These are phyloP conservation scores for Lymantria monacha DNA, from an alignment of 2,888 invertebrate species.

Conservation along the genomic window DNA sequence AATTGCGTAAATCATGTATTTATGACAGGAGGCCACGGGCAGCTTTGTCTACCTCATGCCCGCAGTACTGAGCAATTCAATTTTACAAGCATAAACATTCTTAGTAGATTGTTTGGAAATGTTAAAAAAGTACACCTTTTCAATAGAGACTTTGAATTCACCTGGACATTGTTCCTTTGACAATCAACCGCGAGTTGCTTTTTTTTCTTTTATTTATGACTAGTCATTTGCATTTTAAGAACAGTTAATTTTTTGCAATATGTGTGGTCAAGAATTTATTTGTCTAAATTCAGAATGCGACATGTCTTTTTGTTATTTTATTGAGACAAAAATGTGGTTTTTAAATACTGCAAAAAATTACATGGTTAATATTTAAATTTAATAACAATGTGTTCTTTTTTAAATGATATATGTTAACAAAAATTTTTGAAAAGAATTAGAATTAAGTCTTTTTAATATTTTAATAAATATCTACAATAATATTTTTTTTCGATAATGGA, in stretches of 20 bases:
- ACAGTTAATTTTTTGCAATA: neutral
- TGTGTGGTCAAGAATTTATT: neutral
- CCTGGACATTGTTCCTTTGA: slow-evolving; percentile 21
- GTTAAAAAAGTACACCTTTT: slow-evolving; percentile 25
- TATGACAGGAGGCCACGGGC: slow-evolving; percentile 70
- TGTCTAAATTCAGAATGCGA: neutral
- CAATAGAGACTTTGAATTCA: slow-evolving; percentile 25
- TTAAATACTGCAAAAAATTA: too few species aligned
- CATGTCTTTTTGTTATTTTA: neutral
- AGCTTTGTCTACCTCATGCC: slow-evolving; percentile 64
- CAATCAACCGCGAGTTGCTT: slow-evolving; percentile 4
- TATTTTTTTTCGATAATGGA: too few species aligned
- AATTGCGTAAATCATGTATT: slow-evolving; percentile 80
- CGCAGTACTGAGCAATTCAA: slow-evolving; percentile 19
- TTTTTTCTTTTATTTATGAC: neutral
- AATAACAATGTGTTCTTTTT: too few species aligned
- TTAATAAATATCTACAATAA: too few species aligned
- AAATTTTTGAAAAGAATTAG: too few species aligned
- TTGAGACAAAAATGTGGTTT: too few species aligned
- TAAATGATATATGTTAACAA: too few species aligned
- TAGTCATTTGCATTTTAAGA: neutral
- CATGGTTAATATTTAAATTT: too few species aligned
- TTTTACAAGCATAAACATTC: slow-evolving; percentile 14
- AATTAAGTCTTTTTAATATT: too few species aligned
- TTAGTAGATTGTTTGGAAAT: slow-evolving; percentile 42